Conservation (phyloP, 2,797 vertebrate species). For the Caiman crocodilus region DNA sequence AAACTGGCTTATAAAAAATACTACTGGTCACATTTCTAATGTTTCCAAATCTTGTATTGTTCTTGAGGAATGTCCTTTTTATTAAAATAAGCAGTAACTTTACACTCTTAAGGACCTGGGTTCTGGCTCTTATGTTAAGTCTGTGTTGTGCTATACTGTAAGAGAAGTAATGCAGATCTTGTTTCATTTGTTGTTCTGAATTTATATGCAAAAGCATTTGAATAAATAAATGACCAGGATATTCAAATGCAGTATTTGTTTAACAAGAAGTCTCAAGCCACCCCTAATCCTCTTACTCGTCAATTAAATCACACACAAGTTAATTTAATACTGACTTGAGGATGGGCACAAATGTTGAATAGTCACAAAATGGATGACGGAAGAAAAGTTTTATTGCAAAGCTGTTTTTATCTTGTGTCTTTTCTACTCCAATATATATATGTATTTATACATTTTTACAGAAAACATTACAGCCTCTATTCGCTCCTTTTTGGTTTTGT, state of each 20-base stretch:
- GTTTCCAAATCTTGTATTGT: neutral
- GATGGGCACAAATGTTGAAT: conserved; percentile 18
- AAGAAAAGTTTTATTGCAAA: neutral
- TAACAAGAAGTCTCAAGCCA: neutral
- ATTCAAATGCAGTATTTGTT: neutral
- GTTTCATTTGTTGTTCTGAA: neutral
- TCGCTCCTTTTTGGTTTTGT: neutral
- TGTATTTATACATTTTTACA: too few relatives aligned
- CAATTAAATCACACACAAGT: neutral
- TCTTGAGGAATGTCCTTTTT: neutral
- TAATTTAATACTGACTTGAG: conserved; percentile 28
- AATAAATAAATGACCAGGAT: neutral
- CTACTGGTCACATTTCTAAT: neutral
- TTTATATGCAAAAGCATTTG: neutral
- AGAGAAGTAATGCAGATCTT: neutral
- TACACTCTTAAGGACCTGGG: neutral
- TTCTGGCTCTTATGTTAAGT: neutral
- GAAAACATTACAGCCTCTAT: neutral
- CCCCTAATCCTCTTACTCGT: neutral
- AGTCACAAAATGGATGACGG: conserved; percentile 9
- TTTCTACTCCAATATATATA: neutral
- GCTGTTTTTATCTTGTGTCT: neutral
- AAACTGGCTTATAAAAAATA: neutral
- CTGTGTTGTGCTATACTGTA: neutral
- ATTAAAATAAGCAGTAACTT: neutral